phyloP scores from a whole-genome alignment of 2,113 vertebrate genomes.

The Corynorhinus townsendii region DNA sequence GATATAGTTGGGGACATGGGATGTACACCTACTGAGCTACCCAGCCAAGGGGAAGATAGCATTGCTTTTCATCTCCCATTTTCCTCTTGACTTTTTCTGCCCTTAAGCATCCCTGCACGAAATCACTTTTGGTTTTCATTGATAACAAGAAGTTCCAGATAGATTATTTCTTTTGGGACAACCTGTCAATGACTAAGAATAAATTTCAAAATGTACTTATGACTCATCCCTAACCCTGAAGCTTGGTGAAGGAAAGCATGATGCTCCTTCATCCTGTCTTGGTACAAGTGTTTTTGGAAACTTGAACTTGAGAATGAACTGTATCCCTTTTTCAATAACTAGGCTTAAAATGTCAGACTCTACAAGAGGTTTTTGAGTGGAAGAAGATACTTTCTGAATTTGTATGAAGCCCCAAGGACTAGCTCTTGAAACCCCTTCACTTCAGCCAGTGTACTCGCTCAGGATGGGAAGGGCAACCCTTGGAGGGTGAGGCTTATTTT shows the following conservation, averaged over 20 bases:
- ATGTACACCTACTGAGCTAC: not conserved
- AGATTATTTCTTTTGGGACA: not conserved
- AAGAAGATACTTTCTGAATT: not conserved
- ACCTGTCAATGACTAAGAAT: not conserved
- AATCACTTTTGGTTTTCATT: conserved; percentile 42
- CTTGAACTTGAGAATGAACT: not conserved
- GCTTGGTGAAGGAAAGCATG: not conserved
- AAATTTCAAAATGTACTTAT: not conserved
- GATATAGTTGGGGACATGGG: not conserved
- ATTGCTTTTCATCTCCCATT: conserved; percentile 18
- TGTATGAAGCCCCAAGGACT: not conserved
- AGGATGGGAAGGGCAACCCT: not conserved
- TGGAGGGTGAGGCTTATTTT: not conserved
- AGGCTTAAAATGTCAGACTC: not conserved
- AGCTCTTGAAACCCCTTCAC: not conserved
- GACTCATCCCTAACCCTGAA: not conserved
- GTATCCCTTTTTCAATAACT: not conserved
- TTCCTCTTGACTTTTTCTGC: conserved; percentile 4
- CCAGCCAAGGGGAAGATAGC: not conserved
- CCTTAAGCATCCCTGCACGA: not conserved
- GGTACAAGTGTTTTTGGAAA: conserved; percentile 4
- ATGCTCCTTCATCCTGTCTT: not conserved
- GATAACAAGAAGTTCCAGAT: not conserved
- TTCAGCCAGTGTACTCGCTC: not conserved
- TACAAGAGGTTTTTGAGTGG: not conserved